These are phyloP conservation scores for Deroplatys truncata DNA, from an alignment of 2,888 invertebrate species.

Conservation along the genomic window DNA sequence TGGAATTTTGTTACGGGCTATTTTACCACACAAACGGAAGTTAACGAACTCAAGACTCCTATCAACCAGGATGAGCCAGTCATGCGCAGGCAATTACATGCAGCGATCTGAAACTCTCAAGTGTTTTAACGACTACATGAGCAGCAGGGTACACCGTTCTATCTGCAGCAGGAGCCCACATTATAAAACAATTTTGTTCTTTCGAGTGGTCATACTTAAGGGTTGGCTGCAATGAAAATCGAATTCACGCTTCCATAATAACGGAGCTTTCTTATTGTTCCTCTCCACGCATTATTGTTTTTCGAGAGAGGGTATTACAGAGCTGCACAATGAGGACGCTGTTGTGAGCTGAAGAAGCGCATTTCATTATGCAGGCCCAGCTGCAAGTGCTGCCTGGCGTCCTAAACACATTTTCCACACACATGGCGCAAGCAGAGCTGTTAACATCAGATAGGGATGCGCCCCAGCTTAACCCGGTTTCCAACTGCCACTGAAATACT, in stretches of 20 bases:
- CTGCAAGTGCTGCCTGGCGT: not conserved
- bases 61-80: not conserved
- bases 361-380: not conserved
- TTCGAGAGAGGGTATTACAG: not conserved
- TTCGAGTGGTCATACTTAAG: not conserved
- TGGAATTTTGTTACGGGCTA: no score
- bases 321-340: not conserved
- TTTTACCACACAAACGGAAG: no score
- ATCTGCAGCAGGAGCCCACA: no score
- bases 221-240: not conserved
- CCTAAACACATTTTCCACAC: no score
- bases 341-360: not conserved
- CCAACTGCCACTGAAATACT: no score
- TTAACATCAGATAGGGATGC: no score
- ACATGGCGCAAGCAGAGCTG: no score
- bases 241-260: not conserved
- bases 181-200: not conserved
- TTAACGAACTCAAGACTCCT: no score
- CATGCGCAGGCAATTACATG: not conserved
- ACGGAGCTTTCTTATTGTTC: not conserved
- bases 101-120: not conserved
- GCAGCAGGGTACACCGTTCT: no score
- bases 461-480: no score
- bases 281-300: not conserved
- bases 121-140: no score